Evolutionary conservation across 2,888 invertebrate species (phyloP).

Genomic region (Lasioglossum zephyrum): DNA sequence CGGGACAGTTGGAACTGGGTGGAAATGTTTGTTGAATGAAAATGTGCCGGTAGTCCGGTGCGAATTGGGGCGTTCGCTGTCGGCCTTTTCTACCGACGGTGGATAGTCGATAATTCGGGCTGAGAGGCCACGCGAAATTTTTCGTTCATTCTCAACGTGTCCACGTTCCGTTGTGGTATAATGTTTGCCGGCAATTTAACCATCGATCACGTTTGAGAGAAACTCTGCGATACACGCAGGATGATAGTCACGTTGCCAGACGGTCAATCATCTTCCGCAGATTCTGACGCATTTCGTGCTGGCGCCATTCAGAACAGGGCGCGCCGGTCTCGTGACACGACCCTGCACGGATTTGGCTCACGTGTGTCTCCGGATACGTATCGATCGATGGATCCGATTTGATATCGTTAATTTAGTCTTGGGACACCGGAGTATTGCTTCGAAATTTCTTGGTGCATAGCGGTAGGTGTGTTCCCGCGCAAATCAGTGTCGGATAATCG

Average conservation of each 20-base stretch:
- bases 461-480: slow-evolving; percentile 9
- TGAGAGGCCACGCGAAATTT: neutral
- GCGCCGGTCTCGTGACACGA: slow-evolving; percentile 14
- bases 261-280: neutral
- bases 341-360: slow-evolving; percentile 27
- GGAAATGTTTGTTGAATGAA: slow-evolving; percentile 44
- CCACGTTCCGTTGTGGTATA: neutral
- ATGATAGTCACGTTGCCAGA: neutral
- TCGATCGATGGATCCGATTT: slow-evolving; percentile 51
- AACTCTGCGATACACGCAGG: neutral
- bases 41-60: slow-evolving; percentile 43
- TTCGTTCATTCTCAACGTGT: neutral
- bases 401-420: slow-evolving; percentile 31
- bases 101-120: slow-evolving; percentile 45
- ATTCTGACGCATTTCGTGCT: slow-evolving; percentile 20
- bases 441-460: neutral
- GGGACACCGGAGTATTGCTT: neutral
- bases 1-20: neutral
- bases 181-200: neutral
- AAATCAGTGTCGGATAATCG: slow-evolving; percentile 38
- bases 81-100: neutral
- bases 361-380: slow-evolving; percentile 21
- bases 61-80: slow-evolving; percentile 57
- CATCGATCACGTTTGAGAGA: neutral
- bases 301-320: slow-evolving; percentile 9